These are phyloP conservation scores for Rynchops niger DNA, from an alignment of 2,113 vertebrate genomes.

Conservation along the genomic window DNA sequence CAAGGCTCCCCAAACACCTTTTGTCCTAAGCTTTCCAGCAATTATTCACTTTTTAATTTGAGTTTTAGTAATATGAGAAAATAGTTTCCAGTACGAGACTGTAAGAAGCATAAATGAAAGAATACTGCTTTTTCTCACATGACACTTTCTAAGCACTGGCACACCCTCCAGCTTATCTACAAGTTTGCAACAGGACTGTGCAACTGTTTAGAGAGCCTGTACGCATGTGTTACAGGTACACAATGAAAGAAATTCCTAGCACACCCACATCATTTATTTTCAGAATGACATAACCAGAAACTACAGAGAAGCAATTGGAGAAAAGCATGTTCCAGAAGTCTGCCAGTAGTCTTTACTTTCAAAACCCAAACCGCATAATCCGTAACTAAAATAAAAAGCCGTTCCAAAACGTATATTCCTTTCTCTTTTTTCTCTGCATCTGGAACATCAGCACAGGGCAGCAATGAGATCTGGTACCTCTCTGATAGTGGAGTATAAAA, in stretches of 20 bases:
- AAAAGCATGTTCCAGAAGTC: neutral
- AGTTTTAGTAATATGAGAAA: neutral
- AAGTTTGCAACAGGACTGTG: neutral
- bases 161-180: neutral
- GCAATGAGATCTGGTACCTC: neutral
- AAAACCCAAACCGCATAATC: neutral
- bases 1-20: neutral
- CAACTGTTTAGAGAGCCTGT: neutral
- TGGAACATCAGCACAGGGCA: neutral
- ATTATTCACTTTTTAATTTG: neutral
- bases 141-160: neutral
- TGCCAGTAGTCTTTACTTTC: neutral
- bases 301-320: rapidly evolving
- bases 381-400: neutral
- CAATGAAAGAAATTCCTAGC: neutral
- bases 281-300: neutral
- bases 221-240: neutral
- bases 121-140: neutral
- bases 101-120: neutral
- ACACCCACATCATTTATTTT: neutral
- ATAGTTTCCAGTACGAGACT: neutral
- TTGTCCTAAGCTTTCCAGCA: neutral
- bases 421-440: neutral
- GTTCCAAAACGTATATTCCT: neutral
- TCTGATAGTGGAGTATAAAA: neutral